These are phyloP conservation scores for Numenius arquata DNA, from an alignment of 2,113 vertebrate genomes.

Conservation along the genomic window DNA sequence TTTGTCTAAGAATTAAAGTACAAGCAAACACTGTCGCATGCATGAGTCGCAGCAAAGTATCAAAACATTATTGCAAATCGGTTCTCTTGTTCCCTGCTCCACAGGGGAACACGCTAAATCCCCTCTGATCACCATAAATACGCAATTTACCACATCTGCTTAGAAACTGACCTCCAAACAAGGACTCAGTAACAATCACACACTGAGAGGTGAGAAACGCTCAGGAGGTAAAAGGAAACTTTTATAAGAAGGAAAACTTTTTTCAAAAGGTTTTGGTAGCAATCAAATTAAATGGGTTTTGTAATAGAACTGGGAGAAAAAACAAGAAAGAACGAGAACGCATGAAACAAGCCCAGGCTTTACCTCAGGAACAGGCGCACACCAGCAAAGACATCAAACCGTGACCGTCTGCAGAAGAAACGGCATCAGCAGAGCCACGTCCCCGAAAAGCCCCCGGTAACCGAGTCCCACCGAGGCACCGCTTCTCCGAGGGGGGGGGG, in stretches of 20 bases:
- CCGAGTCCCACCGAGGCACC: neutral
- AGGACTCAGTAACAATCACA: rapidly evolving
- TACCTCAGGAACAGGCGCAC: neutral
- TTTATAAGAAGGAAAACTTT: neutral
- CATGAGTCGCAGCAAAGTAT: rapidly evolving
- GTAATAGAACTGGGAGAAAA: too few species aligned
- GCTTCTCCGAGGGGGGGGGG: rapidly evolving
- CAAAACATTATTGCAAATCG: rapidly evolving
- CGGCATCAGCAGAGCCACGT: rapidly evolving
- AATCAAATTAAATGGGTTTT: neutral
- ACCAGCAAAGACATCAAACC: rapidly evolving
- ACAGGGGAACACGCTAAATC: rapidly evolving
- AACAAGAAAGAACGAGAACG: rapidly evolving
- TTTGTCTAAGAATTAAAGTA: rapidly evolving
- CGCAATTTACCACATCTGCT: rapidly evolving
- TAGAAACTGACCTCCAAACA: rapidly evolving
- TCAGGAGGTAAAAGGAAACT: rapidly evolving
- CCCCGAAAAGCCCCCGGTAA: neutral
- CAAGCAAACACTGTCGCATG: rapidly evolving
- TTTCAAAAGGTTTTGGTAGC: too few species aligned
- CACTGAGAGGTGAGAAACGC: rapidly evolving
- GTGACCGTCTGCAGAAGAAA: rapidly evolving
- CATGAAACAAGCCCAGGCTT: too few species aligned
- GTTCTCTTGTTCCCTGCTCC: rapidly evolving
- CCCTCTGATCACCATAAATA: rapidly evolving